These are phyloP conservation scores for Thereva unica DNA, from an alignment of 2,888 invertebrate genomes.

Conservation along the genomic window DNA sequence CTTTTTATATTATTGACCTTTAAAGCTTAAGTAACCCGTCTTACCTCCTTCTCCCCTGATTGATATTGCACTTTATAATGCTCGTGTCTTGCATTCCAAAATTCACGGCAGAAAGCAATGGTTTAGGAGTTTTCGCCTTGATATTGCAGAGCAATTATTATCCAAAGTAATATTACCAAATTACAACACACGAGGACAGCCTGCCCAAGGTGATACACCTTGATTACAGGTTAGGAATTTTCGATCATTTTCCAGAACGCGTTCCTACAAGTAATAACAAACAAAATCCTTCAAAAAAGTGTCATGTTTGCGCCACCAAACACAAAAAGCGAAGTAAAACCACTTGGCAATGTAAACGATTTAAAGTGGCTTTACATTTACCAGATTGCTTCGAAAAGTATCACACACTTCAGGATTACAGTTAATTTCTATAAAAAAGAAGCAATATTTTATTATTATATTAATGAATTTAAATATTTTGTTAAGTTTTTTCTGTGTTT, in stretches of 20 bases:
- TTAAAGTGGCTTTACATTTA: conserved; percentile 21
- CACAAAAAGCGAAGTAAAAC: background rate
- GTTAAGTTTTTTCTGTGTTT: conserved; percentile 2
- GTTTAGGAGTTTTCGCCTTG: conserved; percentile 21
- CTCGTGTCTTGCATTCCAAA: too few species aligned
- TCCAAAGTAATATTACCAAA: conserved; percentile 5
- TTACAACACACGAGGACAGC: background rate
- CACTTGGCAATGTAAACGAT: conserved; percentile 7
- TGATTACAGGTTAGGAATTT: conserved; percentile 3
- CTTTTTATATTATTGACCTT: too few species aligned
- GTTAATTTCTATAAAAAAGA: conserved; percentile 10
- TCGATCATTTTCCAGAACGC: conserved; percentile 1
- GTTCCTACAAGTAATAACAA: conserved; percentile 4
- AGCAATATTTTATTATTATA: conserved; percentile 9
- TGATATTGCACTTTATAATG: conserved; percentile 7
- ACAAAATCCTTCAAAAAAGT: conserved; percentile 5
- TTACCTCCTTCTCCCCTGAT: too few species aligned
- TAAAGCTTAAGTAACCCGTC: too few species aligned
- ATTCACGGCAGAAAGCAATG: too few species aligned
- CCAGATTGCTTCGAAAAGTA: conserved; percentile 19
- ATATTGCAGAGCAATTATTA: conserved; percentile 13
- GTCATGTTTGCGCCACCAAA: conserved; percentile 5
- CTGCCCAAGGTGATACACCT: too few species aligned
- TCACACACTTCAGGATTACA: conserved; percentile 21
- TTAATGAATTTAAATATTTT: conserved; percentile 9